Base-by-base conservation (phyloP, 1,140 invertebrate species). In the Ericerus pela region DNA sequence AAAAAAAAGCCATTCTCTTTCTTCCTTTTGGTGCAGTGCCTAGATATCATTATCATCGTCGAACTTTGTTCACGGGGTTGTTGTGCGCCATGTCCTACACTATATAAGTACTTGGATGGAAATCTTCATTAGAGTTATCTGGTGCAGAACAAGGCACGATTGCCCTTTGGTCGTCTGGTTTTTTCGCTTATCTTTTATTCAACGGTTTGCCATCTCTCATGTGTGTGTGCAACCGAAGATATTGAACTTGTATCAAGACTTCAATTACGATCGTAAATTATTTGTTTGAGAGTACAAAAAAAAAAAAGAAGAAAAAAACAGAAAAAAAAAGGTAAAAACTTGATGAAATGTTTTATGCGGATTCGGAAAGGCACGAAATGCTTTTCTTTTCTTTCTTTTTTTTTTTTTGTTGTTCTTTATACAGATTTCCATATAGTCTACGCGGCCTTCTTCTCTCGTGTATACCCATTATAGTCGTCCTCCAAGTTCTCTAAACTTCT, bases 51-150 rank as follows among this genome's bases (percentile, higher is more conserved):
- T n/a, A n/a, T 47, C 41, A 16, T 47, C 10, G 16, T 47, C 41
- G 41, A 47, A 47, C 41, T 47, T 47, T 47, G 41, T 47, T 47
- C 22, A 47, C 41, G 41, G 41, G 41, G 41, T 47, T 47, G 41
- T 47, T 47, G 41, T 24, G 41, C 41, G 41, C 41, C 41, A 47
- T 47, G 41, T 47, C 41, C 16, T 47, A 47, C 41, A 47, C 41
- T 47, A n/a, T n/a, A n/a, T n/a, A n/a, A n/a, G n/a, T n/a, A 14
- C 10, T 47, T 16, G 41, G 41, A 47, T 47, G 41, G 41, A 47
- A 47, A 47, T 47, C 41, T 47, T 47, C 41, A 47, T 47, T 47
- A 47, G 41, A 47, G 41, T 47, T 47, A 47, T 47, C 41, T 47
- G 41, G 41, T 47, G 41, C 41, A 47, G 41, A 47, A 47, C 41